phyloP scores from a whole-genome alignment of 2,888 invertebrate species.

The Stegana nigrithorax region DNA sequence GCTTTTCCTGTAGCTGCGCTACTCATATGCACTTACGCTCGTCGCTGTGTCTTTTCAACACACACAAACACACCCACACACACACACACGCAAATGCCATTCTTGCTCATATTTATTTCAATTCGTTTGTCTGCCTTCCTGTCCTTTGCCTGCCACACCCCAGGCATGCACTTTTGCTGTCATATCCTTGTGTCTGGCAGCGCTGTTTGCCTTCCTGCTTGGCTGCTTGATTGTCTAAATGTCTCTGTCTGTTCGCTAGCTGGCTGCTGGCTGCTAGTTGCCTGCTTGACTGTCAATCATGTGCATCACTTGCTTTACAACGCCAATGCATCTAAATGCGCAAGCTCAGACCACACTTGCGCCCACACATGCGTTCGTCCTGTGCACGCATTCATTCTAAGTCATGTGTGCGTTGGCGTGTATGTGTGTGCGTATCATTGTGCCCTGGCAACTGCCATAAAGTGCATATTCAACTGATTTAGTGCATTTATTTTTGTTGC shows the following conservation, averaged over 20 bases:
- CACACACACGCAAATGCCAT: neutral
- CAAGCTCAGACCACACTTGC: neutral
- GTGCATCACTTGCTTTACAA: constrained; percentile 44
- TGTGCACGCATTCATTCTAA: neutral
- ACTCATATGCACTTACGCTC: neutral
- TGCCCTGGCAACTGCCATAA: neutral
- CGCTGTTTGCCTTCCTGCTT: neutral
- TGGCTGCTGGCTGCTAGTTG: constrained; percentile 29
- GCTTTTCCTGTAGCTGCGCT: too few species aligned
- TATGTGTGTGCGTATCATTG: too few species aligned
- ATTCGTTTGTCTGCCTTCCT: constrained; percentile 29
- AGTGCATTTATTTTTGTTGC: too few species aligned
- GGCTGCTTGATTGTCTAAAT: constrained; percentile 30
- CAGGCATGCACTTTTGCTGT: neutral
- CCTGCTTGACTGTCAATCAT: constrained; percentile 50
- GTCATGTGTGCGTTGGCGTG: neutral
- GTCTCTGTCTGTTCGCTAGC: constrained; percentile 26
- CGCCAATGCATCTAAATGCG: constrained; percentile 20
- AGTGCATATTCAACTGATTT: neutral
- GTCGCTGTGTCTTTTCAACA: neutral
- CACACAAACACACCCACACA: neutral
- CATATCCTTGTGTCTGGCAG: too few species aligned
- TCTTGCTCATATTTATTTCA: constrained; percentile 9
- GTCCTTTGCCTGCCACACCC: neutral
- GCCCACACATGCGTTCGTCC: neutral